Evolutionary conservation across 2,888 invertebrate species (phyloP).

Genomic region (Perizoma affinitatum): DNA sequence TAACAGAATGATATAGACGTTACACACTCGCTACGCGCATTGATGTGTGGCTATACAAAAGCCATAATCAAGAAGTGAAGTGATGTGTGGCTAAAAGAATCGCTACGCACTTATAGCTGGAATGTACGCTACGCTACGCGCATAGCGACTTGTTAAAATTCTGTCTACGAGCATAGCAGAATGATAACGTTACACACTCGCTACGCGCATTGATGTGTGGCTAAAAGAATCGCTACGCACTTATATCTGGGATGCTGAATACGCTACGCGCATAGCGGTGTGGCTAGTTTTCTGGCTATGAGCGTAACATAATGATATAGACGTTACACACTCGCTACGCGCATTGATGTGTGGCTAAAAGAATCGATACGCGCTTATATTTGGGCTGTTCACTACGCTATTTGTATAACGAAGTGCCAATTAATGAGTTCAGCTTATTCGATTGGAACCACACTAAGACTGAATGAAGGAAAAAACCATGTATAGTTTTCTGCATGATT

Average conservation of each 20-base stretch:
- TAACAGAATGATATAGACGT: background rate
- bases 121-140: background rate
- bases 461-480: too few relatives aligned
- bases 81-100: background rate
- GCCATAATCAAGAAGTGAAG: too few relatives aligned
- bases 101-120: background rate
- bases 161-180: background rate
- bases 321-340: too few relatives aligned
- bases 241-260: background rate
- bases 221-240: background rate
- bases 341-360: background rate
- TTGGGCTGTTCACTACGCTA: background rate
- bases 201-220: too few relatives aligned
- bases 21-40: too few relatives aligned
- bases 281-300: too few relatives aligned
- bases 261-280: background rate
- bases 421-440: too few relatives aligned
- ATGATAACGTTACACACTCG: too few relatives aligned
- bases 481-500: too few relatives aligned
- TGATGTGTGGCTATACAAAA: background rate
- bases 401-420: too few relatives aligned
- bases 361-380: background rate
- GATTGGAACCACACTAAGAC: too few relatives aligned
- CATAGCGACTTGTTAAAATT: background rate
- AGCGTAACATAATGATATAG: too few relatives aligned